Evolutionary conservation across 1,140 invertebrate genomes (phyloP), one percentile per base, ranked within the genome.

Genomic region (Psix sp.): DNA sequence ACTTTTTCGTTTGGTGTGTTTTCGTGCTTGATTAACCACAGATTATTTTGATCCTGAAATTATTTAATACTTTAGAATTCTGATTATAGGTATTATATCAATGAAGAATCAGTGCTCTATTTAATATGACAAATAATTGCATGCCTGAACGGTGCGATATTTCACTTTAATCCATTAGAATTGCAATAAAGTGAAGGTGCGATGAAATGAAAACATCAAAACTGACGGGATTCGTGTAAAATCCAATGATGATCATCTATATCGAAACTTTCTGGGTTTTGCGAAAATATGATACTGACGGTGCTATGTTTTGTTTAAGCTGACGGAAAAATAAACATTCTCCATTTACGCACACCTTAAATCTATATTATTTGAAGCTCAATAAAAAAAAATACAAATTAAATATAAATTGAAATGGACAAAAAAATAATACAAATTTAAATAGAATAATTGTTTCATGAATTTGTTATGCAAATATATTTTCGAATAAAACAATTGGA

Each of bases 91-190:
- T 5, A 13, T 6, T n/a, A 13, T 16, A 5, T 4, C 7, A n/a
- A 31, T 24, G 16, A 18, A 14, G 10, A 43, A 62, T 63, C 59
- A 38, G 45, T 63, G 45, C 20, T 18, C 45, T 16, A 63, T 43
- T 63, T 63, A 43, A 45, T 45, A 29, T 24, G 48, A 63, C 59
- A 52, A 63, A 63, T 45, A 52, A 63, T 45, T 45, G 45, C 18
- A 43, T 17, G 10, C 43, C 4, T 1, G 18, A 33, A 9, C 20
- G 33, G 20, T 24, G 24, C 46, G 29, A 13, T 5, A 43, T 43
- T 42, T 18, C 49, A 62, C 43, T 52, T 63, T 63, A 63, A 52
- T 63, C 31, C 46, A 63, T 63, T 63, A 63, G 17, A 24, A 38
- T 24, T 49, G 24, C 9, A 49, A 62, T 43, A 60, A 48, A 9